phyloP scores from a whole-genome alignment of 2,113 vertebrate species.

The Neotragus pygmaeus region DNA sequence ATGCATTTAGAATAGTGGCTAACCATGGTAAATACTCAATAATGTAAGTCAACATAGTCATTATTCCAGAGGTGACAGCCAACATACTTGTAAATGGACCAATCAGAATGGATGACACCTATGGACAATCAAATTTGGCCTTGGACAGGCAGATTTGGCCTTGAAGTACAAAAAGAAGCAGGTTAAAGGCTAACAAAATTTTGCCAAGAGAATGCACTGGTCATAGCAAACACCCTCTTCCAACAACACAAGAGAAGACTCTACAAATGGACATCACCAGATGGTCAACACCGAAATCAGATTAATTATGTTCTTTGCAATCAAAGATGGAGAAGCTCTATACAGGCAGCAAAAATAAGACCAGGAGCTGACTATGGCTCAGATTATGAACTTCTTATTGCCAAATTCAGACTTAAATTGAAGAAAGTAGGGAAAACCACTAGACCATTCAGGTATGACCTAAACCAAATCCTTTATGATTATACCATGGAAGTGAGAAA shows the following conservation, averaged over 20 bases:
- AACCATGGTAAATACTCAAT: too few species aligned
- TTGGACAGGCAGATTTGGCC: not conserved
- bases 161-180: not conserved
- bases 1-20: not conserved
- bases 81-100: not conserved
- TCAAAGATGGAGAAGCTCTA: not conserved
- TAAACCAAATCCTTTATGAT: not conserved
- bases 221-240: not conserved
- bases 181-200: not conserved
- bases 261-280: not conserved
- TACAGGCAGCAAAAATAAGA: not conserved
- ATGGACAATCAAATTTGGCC: not conserved
- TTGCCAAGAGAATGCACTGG: not conserved
- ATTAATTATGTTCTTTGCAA: not conserved
- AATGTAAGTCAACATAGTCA: not conserved
- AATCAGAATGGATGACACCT: not conserved
- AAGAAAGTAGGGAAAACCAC: not conserved
- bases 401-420: not conserved
- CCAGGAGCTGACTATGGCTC: rapidly evolving
- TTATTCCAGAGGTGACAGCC: not conserved
- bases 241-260: not conserved
- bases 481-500: not conserved
- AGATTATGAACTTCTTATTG: not conserved
- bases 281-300: not conserved
- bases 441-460: not conserved